Percentiles rank a stretch among this genome's conserved stretches.
Evolutionary conservation across 1,140 invertebrate genomes (phyloP).

Genomic region (Ceratina japonica): DNA sequence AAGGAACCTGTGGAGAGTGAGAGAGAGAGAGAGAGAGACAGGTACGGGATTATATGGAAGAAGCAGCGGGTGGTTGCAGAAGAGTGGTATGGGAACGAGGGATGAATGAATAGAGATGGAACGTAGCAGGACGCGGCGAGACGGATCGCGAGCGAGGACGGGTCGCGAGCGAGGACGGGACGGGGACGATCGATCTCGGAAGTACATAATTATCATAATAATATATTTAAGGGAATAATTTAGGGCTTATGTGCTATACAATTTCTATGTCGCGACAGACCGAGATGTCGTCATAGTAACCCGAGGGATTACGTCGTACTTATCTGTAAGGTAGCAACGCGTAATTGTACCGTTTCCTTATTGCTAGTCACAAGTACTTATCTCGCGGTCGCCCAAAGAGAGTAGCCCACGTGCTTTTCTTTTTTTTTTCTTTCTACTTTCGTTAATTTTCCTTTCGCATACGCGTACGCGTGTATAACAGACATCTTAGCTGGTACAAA

Average conservation of each 20-base stretch:
- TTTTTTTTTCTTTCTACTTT: not conserved
- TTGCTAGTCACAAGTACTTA: slow-evolving; percentile 58
- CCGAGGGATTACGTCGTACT: slow-evolving; percentile 41
- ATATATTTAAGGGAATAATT: slow-evolving; percentile 32
- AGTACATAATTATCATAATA: slow-evolving; percentile 20
- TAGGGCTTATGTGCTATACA: slow-evolving; percentile 39
- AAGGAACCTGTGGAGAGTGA: not conserved
- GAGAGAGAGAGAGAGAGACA: slow-evolving; percentile 6
- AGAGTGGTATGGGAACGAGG: slow-evolving; percentile 23
- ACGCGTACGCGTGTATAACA: slow-evolving; percentile 23
- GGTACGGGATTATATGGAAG: slow-evolving; percentile 34
- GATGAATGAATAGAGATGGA: not conserved
- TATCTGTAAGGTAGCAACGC: slow-evolving; percentile 22
- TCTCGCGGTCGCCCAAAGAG: slow-evolving; percentile 36
- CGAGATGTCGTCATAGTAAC: slow-evolving; percentile 17
- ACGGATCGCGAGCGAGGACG: not conserved
- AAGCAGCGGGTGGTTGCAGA: slow-evolving; percentile 61
- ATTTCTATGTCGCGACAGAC: slow-evolving; percentile 14
- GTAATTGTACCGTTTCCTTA: slow-evolving; percentile 20
- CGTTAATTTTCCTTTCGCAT: not conserved
- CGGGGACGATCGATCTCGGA: slow-evolving; percentile 22
- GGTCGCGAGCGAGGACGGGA: slow-evolving; percentile 2
- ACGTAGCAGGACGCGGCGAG: not conserved
- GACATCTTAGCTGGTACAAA: slow-evolving; percentile 49
- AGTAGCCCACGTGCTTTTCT: not conserved